phyloP scores from a whole-genome alignment of 2,888 invertebrate species.

The Furcula furcula region DNA sequence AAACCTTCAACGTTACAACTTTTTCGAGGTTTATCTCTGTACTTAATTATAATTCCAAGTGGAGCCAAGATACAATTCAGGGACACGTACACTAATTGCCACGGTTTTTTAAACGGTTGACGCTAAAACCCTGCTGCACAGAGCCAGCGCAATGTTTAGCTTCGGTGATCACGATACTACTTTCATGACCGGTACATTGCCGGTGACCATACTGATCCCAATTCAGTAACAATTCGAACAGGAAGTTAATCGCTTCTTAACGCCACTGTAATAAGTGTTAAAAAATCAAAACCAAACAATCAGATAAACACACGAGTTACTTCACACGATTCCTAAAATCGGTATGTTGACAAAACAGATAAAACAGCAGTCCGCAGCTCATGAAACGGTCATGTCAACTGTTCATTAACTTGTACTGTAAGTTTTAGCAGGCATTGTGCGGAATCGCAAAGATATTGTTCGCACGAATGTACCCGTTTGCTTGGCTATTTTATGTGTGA shows the following conservation, averaged over 20 bases:
- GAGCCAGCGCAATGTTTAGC: no score
- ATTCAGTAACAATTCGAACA: background rate
- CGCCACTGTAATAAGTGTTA: background rate
- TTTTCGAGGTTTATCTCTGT: no score
- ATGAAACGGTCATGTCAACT: conserved; percentile 24
- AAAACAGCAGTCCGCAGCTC: conserved; percentile 8
- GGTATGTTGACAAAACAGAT: conserved; percentile 10
- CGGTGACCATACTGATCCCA: no score
- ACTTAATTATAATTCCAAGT: no score
- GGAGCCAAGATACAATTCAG: no score
- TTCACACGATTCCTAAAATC: conserved; percentile 10
- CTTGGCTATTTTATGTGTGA: no score
- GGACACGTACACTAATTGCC: no score
- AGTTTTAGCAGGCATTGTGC: conserved; percentile 21
- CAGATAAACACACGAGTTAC: background rate
- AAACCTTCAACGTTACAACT: no score
- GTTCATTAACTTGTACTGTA: conserved; percentile 5
- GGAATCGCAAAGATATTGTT: conserved; percentile 9
- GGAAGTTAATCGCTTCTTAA: background rate
- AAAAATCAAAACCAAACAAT: background rate
- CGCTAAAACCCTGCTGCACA: no score
- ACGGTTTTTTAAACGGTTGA: no score
- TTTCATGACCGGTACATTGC: no score
- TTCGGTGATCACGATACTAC: no score
- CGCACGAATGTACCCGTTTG: conserved; percentile 10